Conservation (phyloP, 1,140 invertebrate species). For the Batillaria attramentaria region DNA sequence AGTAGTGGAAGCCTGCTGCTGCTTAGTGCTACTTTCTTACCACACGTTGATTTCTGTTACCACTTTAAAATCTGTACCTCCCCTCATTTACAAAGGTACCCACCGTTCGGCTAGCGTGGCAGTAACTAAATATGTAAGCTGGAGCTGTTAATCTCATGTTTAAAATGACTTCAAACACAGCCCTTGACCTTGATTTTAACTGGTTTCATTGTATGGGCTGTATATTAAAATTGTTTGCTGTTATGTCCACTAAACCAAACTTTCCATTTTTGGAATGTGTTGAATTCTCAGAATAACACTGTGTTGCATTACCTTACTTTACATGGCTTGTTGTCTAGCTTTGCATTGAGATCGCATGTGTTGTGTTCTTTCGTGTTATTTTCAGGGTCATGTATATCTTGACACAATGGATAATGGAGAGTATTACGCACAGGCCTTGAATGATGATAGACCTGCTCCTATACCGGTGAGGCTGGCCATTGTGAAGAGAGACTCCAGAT, state of each 20-base stretch:
- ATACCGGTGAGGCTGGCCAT: slow-evolving; percentile 56
- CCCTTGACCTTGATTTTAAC: background rate
- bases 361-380: slow-evolving; percentile 16
- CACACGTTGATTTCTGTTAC: too few species aligned
- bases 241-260: background rate
- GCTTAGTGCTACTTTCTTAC: too few species aligned
- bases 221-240: background rate
- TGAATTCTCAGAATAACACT: background rate
- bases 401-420: slow-evolving; percentile 65
- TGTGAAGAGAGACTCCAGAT: background rate
- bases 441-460: slow-evolving; percentile 58
- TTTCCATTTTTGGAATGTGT: background rate
- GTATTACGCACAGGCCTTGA: slow-evolving; percentile 66
- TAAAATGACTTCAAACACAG: too few species aligned
- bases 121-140: too few species aligned
- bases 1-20: too few species aligned
- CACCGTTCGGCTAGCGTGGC: too few species aligned
- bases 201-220: background rate
- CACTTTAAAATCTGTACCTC: too few species aligned
- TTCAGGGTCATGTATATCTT: slow-evolving; percentile 67
- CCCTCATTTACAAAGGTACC: too few species aligned
- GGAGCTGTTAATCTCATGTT: too few species aligned
- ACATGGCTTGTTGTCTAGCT: background rate
- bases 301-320: background rate
- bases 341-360: background rate